Percentiles rank a stretch among this genome's conserved stretches.
Conservation (phyloP, 2,888 invertebrate species). For the Scaptomyza parva region DNA sequence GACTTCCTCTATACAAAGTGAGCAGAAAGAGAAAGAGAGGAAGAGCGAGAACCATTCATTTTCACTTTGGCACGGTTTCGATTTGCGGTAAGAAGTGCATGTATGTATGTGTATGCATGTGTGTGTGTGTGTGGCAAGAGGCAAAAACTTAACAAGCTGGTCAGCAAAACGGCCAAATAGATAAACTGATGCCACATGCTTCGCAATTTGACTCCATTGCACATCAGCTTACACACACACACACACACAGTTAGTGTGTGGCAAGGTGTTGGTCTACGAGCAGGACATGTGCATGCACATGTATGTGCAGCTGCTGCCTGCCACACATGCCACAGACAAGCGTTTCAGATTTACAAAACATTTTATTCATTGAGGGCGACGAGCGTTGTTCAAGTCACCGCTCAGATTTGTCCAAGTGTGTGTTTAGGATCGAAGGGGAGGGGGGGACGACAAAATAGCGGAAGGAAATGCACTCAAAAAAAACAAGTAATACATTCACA, state of each 20-base stretch:
- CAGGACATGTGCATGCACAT: conserved; percentile 12
- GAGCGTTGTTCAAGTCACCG: conserved; percentile 33
- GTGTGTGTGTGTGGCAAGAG: conserved; percentile 4
- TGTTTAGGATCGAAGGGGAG: neutral
- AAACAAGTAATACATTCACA: neutral
- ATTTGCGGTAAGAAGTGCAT: conserved; percentile 30
- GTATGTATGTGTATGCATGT: neutral
- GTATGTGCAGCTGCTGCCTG: neutral
- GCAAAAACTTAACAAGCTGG: conserved; percentile 65
- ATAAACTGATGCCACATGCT: conserved; percentile 68
- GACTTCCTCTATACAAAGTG: conserved; percentile 8
- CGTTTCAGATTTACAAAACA: conserved; percentile 78
- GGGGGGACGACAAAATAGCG: no score
- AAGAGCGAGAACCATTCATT: conserved; percentile 34
- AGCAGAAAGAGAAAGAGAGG: conserved; percentile 12
- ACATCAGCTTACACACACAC: conserved; percentile 36
- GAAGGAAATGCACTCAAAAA: neutral
- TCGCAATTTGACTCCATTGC: conserved; percentile 69
- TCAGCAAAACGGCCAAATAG: conserved; percentile 61
- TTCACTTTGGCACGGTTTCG: conserved; percentile 34
- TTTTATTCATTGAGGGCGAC: conserved; percentile 69
- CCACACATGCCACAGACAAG: conserved; percentile 50
- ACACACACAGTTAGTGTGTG: conserved; percentile 1
- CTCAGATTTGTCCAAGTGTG: conserved; percentile 47
- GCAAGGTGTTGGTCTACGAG: conserved; percentile 49